phyloP scores from a whole-genome alignment of 37 sponge, comb jelly and placozoan genomes.

The Mnemiopsis leidyi region DNA sequence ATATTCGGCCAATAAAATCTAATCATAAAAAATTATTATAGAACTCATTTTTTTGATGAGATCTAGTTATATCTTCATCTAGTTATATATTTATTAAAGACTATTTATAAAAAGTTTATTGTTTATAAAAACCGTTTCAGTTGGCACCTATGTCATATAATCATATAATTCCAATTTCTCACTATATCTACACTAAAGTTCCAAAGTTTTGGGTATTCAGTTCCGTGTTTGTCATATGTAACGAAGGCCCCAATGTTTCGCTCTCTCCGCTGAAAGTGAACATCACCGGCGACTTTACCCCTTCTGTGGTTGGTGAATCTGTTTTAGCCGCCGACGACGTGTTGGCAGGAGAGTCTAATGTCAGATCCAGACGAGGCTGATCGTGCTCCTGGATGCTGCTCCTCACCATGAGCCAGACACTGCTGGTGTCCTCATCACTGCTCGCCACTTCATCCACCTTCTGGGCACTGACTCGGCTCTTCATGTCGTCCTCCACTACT shows the following conservation, averaged over 20 bases:
- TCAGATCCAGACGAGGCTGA: neutral
- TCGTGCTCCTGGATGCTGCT: conserved; percentile 11
- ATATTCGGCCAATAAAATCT: no score
- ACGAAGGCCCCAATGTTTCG: neutral
- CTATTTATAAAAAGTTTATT: no score
- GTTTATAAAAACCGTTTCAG: no score
- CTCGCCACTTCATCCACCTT: conserved; percentile 3
- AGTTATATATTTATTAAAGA: no score
- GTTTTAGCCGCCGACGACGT: neutral
- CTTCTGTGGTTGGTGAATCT: neutral
- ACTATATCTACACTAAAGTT: neutral
- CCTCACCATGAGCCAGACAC: conserved; percentile 8
- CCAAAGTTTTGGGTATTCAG: neutral
- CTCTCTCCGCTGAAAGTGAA: neutral
- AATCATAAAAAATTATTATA: no score
- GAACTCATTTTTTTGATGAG: no score
- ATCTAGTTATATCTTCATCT: no score
- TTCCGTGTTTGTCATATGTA: neutral
- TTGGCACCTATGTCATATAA: no score
- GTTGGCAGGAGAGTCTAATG: neutral
- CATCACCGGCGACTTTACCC: neutral
- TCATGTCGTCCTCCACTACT: neutral
- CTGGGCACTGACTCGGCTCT: neutral
- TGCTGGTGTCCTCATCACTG: conserved; percentile 15
- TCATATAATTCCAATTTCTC: no score